Conservation (phyloP, 2,113 vertebrate species). For the Acanthochromis polyacanthus region DNA sequence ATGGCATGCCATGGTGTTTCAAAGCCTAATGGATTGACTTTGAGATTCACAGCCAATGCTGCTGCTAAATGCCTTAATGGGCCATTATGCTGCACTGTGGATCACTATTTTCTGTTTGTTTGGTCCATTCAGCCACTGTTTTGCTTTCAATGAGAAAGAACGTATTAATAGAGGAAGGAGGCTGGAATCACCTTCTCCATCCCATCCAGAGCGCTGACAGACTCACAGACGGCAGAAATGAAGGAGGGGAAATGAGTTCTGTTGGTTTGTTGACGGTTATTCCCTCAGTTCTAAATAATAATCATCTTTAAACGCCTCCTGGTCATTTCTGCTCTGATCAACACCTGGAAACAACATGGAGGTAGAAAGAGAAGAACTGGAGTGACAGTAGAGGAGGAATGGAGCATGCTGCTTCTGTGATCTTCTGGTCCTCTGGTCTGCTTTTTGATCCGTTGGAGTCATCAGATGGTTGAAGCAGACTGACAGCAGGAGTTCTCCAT, state of each 20-base stretch:
- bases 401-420: not conserved
- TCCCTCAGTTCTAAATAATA: constrained; percentile 18
- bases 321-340: constrained; percentile 20
- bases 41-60: constrained; percentile 29
- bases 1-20: constrained; percentile 17
- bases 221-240: constrained; percentile 5
- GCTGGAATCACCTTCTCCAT: not conserved
- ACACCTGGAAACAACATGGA: not conserved
- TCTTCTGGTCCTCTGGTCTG: not conserved
- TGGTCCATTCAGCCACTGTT: not conserved
- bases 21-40: constrained; percentile 40
- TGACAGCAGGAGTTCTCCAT: constrained; percentile 27
- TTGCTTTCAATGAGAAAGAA: constrained; percentile 12
- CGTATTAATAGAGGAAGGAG: not conserved
- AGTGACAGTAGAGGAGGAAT: not conserved
- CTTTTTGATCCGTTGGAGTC: constrained; percentile 30
- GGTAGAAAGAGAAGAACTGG: not conserved
- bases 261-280: constrained; percentile 17
- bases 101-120: constrained; percentile 1
- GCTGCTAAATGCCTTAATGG: constrained; percentile 37
- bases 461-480: constrained; percentile 34
- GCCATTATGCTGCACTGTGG: constrained; percentile 28
- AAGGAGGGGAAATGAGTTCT: constrained; percentile 6
- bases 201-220: constrained; percentile 2
- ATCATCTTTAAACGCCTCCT: constrained; percentile 23